These are phyloP conservation scores for Pseudomugil tenellus DNA, from an alignment of 2,797 vertebrate species.

Conservation along the genomic window DNA sequence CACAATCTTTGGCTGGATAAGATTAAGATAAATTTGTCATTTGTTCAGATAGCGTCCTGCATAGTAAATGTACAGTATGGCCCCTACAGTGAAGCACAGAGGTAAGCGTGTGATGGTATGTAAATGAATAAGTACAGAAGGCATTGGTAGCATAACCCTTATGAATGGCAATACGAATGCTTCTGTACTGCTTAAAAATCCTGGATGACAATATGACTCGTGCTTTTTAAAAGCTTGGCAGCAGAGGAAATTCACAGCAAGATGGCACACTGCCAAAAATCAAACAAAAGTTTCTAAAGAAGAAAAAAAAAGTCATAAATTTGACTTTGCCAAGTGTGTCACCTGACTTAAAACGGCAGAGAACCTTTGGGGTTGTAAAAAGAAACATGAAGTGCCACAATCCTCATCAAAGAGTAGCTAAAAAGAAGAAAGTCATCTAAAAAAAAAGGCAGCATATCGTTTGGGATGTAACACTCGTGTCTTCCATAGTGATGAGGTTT, in stretches of 20 bases:
- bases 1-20: background rate
- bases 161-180: background rate
- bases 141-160: background rate
- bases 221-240: background rate
- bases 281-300: constrained; percentile 1
- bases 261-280: background rate
- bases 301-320: constrained; percentile 6
- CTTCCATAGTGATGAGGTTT: background rate
- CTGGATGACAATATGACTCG: background rate
- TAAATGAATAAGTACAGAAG: background rate
- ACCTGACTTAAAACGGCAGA: constrained; percentile 3
- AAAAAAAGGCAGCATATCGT: constrained; percentile 1
- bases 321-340: constrained; percentile 7
- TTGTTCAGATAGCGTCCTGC: background rate
- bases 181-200: background rate
- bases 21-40: background rate
- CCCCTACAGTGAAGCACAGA: background rate
- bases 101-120: background rate
- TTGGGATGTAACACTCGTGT: background rate
- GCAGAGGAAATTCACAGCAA: background rate
- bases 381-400: constrained; percentile 4
- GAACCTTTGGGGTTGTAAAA: background rate
- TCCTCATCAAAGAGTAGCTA: background rate
- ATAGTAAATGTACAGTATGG: background rate
- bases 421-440: background rate